Evolutionary conservation across 2,797 vertebrate species (phyloP).

Genomic region (Phyllotis vaccarum): DNA sequence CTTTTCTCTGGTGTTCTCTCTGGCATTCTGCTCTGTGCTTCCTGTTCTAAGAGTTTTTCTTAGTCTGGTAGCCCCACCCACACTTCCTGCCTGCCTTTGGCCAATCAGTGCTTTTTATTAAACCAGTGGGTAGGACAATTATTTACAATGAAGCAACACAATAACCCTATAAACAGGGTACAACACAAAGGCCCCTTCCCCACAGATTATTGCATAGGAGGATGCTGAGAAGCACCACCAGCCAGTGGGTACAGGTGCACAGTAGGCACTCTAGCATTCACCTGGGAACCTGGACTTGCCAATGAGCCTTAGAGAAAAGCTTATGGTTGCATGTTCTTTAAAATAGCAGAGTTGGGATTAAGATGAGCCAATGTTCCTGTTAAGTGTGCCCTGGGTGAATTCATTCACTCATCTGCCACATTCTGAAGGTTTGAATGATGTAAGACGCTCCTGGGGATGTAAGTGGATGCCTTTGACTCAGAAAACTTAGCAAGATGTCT

Average conservation of each 20-base stretch:
- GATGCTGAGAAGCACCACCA: neutral
- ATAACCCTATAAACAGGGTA: too few species aligned
- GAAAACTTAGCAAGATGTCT: neutral
- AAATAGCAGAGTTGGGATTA: neutral
- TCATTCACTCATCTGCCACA: neutral
- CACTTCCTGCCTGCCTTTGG: too few species aligned
- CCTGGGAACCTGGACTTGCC: neutral
- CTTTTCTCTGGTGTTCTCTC: too few species aligned
- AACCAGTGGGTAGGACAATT: too few species aligned
- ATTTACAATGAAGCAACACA: too few species aligned
- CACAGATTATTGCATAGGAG: neutral
- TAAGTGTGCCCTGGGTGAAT: too few species aligned
- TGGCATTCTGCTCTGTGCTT: too few species aligned
- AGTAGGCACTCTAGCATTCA: neutral
- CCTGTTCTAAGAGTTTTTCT: too few species aligned
- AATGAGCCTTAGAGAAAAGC: neutral
- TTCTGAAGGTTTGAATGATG: accelerated
- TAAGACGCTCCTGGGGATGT: neutral
- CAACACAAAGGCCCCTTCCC: neutral
- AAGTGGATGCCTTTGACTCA: neutral
- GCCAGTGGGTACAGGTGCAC: neutral
- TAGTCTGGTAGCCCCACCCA: too few species aligned
- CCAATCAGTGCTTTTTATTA: too few species aligned
- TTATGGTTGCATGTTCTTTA: neutral
- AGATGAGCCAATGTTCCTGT: neutral